These are phyloP conservation scores for Hypocryptadius cinnamomeus DNA, from an alignment of 2,113 vertebrate genomes.

Conservation along the genomic window DNA sequence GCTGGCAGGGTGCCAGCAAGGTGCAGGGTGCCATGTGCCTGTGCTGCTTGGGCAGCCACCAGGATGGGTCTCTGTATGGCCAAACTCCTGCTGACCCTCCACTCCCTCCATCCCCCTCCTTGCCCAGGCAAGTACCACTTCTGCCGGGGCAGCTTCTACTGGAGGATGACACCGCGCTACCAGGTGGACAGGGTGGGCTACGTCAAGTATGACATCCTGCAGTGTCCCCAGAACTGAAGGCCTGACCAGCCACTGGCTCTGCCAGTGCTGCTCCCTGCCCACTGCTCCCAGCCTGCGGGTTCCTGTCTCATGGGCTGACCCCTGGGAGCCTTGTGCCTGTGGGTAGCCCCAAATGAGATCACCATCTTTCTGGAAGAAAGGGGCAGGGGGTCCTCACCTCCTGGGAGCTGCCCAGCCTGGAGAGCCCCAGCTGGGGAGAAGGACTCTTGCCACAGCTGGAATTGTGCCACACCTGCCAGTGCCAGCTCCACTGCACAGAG, in stretches of 20 bases:
- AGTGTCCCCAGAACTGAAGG: constrained; percentile 46
- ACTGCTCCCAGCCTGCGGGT: background rate
- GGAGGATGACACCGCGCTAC: constrained; percentile 30
- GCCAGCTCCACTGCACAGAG: background rate
- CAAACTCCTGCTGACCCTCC: background rate
- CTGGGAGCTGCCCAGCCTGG: background rate
- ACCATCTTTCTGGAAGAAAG: background rate
- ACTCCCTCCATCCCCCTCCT: fast-evolving
- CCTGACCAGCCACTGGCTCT: fast-evolving
- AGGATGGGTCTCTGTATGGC: fast-evolving
- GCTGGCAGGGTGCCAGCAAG: background rate
- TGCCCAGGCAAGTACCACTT: constrained; percentile 45
- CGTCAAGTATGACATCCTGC: constrained; percentile 40
- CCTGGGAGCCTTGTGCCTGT: background rate
- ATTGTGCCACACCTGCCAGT: background rate
- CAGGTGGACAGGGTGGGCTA: constrained; percentile 55
- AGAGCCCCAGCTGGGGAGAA: background rate
- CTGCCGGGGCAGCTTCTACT: constrained; percentile 49
- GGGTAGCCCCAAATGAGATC: background rate
- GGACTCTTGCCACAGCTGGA: background rate
- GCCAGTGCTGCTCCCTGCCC: background rate
- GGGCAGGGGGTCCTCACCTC: background rate
- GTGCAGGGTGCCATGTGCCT: background rate
- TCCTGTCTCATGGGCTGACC: background rate
- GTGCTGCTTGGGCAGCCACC: fast-evolving